Evolutionary conservation across 1,140 invertebrate species (phyloP).

Genomic region (Dendrolimus kikuchii): DNA sequence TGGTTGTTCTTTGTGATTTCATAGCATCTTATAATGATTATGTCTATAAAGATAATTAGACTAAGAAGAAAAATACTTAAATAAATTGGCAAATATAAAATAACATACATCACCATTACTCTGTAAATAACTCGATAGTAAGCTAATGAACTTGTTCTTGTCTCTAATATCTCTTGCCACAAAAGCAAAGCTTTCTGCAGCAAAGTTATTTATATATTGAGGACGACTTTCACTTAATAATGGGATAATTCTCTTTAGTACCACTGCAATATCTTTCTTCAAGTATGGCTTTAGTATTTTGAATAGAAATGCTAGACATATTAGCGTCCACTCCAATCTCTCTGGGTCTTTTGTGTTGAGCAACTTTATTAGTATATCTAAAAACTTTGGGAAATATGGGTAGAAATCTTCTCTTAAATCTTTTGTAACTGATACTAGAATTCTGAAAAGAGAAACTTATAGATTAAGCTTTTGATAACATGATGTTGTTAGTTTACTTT

Average conservation of each 20-base stretch:
- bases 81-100: too few relatives aligned
- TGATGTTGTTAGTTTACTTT: too few relatives aligned
- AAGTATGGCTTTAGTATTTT: constrained; percentile 89
- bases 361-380: constrained; percentile 80
- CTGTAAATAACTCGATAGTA: constrained; percentile 79
- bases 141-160: constrained; percentile 81
- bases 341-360: constrained; percentile 86
- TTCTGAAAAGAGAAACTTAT: constrained; percentile 71
- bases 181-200: constrained; percentile 95
- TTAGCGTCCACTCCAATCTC: constrained; percentile 86
- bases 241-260: constrained; percentile 83
- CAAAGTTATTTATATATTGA: constrained; percentile 91
- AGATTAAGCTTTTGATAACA: too few relatives aligned
- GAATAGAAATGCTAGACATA: constrained; percentile 89
- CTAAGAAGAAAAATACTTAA: too few relatives aligned
- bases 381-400: constrained; percentile 81
- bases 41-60: too few relatives aligned
- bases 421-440: constrained; percentile 86
- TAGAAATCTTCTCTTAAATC: constrained; percentile 93
- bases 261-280: constrained; percentile 82
- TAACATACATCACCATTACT: constrained; percentile 75
- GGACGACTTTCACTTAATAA: constrained; percentile 81
- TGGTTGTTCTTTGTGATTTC: too few relatives aligned
- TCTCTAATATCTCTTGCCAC: constrained; percentile 90
- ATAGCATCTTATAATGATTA: too few relatives aligned